Conservation (phyloP, 2,888 invertebrate species). For the Tachina grossa region DNA sequence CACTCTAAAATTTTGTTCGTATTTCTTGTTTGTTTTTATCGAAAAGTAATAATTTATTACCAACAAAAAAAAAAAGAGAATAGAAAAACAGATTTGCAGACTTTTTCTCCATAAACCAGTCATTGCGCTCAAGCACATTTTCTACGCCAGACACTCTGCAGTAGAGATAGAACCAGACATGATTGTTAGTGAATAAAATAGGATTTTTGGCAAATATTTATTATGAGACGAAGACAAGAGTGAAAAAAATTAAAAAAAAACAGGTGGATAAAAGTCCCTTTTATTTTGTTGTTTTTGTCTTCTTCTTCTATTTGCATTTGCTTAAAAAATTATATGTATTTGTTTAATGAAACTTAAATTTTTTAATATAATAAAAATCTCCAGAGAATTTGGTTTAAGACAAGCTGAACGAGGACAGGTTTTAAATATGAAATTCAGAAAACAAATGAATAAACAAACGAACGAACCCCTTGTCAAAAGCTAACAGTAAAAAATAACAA, state of each 20-base stretch:
- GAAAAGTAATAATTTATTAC: conserved; percentile 80
- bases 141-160: conserved; percentile 50
- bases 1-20: conserved; percentile 49
- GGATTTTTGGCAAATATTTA: conserved; percentile 51
- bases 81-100: conserved; percentile 63
- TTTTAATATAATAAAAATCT: conserved; percentile 60
- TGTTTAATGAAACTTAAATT: conserved; percentile 42
- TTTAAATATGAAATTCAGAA: conserved; percentile 32
- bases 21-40: conserved; percentile 74
- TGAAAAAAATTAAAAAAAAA: conserved; percentile 27
- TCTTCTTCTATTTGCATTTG: not conserved
- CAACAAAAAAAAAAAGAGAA: conserved; percentile 53
- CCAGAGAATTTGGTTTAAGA: conserved; percentile 54
- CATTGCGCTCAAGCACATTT: conserved; percentile 63
- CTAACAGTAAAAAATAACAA: conserved; percentile 41
- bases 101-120: conserved; percentile 50
- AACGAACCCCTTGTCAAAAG: conserved; percentile 68
- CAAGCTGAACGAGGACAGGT: conserved; percentile 39
- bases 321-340: conserved; percentile 22
- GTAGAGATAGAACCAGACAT: conserved; percentile 56
- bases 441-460: conserved; percentile 17
- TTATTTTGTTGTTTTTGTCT: too few species aligned
- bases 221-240: conserved; percentile 48
- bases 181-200: conserved; percentile 58
- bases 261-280: conserved; percentile 61